Percentiles rank a stretch among this genome's conserved stretches.
Conservation (phyloP, 2,888 invertebrate genomes). For the Drosophila kambysellisi region DNA sequence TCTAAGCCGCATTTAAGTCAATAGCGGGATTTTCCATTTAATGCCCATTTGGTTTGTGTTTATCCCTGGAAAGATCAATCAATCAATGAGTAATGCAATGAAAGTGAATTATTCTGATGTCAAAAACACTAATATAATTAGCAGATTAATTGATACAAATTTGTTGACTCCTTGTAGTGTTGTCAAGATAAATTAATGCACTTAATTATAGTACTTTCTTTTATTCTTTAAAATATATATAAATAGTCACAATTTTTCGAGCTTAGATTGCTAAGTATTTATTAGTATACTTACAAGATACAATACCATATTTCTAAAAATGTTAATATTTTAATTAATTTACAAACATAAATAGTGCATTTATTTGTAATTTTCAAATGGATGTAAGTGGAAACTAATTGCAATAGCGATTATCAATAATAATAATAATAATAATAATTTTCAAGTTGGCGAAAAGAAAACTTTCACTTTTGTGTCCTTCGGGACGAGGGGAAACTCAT, state of each 20-base stretch:
- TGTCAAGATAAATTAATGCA: background rate
- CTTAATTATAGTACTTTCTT: background rate
- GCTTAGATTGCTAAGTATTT: no score
- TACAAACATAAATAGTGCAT: no score
- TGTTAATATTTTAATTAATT: background rate
- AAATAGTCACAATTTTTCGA: no score
- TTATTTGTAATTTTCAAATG: background rate
- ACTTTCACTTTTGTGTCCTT: constrained; percentile 5
- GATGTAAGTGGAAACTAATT: background rate
- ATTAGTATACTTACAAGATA: background rate
- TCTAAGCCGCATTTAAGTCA: constrained; percentile 17
- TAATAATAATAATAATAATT: no score
- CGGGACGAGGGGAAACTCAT: constrained; percentile 4
- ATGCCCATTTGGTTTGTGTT: constrained; percentile 1
- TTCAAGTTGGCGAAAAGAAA: background rate
- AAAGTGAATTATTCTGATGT: background rate
- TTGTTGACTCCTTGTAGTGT: background rate
- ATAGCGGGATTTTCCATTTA: constrained; percentile 1
- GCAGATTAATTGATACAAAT: background rate
- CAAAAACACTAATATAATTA: background rate
- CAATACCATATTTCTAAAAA: background rate
- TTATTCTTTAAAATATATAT: background rate
- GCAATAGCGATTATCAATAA: background rate
- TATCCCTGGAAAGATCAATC: background rate
- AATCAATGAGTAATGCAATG: background rate